These are phyloP conservation scores for Caenorhabditis sp. DNA, from an alignment of 2,888 invertebrate species.

Conservation along the genomic window DNA sequence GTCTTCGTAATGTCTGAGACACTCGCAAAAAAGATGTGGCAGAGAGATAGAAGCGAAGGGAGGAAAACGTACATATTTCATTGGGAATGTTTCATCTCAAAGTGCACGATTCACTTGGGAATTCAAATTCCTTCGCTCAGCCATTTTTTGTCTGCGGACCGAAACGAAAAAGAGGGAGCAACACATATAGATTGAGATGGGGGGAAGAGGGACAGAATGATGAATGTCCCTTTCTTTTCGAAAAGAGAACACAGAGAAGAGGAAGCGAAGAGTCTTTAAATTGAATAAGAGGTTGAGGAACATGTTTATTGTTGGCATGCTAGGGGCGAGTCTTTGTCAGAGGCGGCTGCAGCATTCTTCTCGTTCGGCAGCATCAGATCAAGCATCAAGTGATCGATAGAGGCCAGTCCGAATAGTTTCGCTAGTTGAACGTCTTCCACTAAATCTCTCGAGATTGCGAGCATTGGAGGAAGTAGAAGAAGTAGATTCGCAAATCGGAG, in stretches of 20 bases:
- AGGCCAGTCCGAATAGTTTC: slow-evolving; percentile 77
- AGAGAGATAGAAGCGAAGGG: not conserved
- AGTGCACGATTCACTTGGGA: slow-evolving; percentile 8
- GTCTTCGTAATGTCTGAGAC: slow-evolving; percentile 15
- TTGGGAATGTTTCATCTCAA: slow-evolving; percentile 19
- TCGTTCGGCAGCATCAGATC: slow-evolving; percentile 74
- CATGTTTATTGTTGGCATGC: slow-evolving; percentile 38
- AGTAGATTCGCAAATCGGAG: slow-evolving; percentile 79
- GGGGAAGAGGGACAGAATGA: not conserved
- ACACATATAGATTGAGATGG: slow-evolving; percentile 1
- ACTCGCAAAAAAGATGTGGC: not conserved
- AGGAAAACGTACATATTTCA: slow-evolving; percentile 15
- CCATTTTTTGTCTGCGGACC: not conserved
- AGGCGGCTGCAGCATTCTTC: slow-evolving; percentile 10
- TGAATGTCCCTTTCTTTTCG: not conserved
- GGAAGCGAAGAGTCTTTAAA: not conserved
- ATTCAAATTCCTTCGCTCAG: slow-evolving; percentile 1
- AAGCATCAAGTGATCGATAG: slow-evolving; percentile 78
- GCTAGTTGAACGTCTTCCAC: slow-evolving; percentile 80
- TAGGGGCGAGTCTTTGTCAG: slow-evolving; percentile 12
- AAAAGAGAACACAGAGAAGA: slow-evolving; percentile 5
- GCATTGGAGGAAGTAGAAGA: slow-evolving; percentile 78
- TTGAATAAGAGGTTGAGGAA: not conserved
- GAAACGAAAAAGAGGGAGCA: not conserved
- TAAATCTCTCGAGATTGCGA: slow-evolving; percentile 78